Percentiles rank a stretch among this genome's conserved stretches.
Conservation (phyloP, 92 coral and sea anemone species). For the Porites cylindrica region DNA sequence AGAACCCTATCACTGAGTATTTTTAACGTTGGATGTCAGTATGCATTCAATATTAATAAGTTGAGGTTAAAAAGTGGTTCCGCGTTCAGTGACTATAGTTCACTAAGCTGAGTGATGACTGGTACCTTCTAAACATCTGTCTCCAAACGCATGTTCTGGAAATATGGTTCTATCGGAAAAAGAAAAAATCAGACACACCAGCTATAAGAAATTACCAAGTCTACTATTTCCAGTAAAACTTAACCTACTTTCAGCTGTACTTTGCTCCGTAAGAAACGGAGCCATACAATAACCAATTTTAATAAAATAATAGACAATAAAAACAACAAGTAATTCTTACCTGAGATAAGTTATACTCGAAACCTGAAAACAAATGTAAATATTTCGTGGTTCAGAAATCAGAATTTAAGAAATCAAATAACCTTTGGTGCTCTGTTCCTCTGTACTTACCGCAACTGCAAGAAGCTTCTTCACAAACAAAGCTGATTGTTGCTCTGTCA, state of each 20-base stretch:
- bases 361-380: conserved; percentile 58
- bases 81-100: no score
- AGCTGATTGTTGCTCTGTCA: conserved; percentile 96
- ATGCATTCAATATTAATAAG: no score
- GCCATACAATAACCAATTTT: no score
- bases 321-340: conserved; percentile 50
- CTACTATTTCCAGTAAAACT: no score
- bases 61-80: not conserved
- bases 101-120: no score
- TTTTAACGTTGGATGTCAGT: no score
- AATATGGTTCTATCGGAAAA: conserved; percentile 78
- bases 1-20: no score
- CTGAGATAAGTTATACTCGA: conserved; percentile 98
- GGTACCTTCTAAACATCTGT: conserved; percentile 95
- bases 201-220: no score
- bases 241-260: no score
- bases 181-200: not conserved
- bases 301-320: not conserved
- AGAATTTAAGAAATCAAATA: not conserved
- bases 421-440: not conserved
- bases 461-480: conserved; percentile 94
- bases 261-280: no score
- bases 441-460: conserved; percentile 90
- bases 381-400: not conserved
- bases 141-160: conserved; percentile 99